Percentiles rank a stretch among this genome's conserved stretches.
These are phyloP conservation scores for Psilopogon haemacephalus DNA, from an alignment of 2,113 vertebrate species.

Conservation along the genomic window DNA sequence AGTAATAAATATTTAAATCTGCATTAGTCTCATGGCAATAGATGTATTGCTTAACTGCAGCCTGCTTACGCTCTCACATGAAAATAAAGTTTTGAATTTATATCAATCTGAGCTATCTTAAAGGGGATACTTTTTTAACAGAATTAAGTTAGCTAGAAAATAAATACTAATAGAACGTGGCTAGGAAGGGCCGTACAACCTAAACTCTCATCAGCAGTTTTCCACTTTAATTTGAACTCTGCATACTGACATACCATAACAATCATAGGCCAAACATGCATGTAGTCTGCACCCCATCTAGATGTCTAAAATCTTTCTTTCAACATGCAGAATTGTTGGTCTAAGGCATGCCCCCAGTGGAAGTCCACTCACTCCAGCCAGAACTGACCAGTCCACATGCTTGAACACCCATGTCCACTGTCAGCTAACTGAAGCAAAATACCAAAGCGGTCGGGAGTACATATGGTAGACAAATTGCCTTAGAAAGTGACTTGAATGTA, in stretches of 20 bases:
- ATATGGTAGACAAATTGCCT: constrained; percentile 86
- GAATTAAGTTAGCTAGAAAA: constrained; percentile 56
- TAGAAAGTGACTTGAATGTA: constrained; percentile 96
- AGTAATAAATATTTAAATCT: constrained; percentile 52
- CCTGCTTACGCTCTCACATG: constrained; percentile 42
- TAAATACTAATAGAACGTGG: constrained; percentile 37
- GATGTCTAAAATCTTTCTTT: constrained; percentile 55
- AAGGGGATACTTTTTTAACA: constrained; percentile 66
- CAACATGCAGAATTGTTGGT: constrained; percentile 58
- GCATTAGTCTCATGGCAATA: constrained; percentile 70
- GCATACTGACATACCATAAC: constrained; percentile 54
- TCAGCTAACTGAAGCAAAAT: constrained; percentile 79
- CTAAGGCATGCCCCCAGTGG: constrained; percentile 78
- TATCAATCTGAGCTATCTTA: constrained; percentile 65
- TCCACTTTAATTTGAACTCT: constrained; percentile 68
- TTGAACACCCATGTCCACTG: constrained; percentile 72
- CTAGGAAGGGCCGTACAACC: constrained; percentile 63
- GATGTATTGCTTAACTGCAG: constrained; percentile 60
- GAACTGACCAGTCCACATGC: constrained; percentile 74
- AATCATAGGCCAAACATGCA: constrained; percentile 54
- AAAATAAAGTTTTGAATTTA: constrained; percentile 49
- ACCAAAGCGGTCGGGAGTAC: constrained; percentile 84
- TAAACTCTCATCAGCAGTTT: constrained; percentile 65
- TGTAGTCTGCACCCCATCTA: constrained; percentile 62
- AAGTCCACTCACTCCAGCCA: constrained; percentile 65